A percentile compares a stretch with the other conserved stretches of the same genome.
Conservation (phyloP, 2,797 vertebrate genomes). For the Coilia nasus region DNA sequence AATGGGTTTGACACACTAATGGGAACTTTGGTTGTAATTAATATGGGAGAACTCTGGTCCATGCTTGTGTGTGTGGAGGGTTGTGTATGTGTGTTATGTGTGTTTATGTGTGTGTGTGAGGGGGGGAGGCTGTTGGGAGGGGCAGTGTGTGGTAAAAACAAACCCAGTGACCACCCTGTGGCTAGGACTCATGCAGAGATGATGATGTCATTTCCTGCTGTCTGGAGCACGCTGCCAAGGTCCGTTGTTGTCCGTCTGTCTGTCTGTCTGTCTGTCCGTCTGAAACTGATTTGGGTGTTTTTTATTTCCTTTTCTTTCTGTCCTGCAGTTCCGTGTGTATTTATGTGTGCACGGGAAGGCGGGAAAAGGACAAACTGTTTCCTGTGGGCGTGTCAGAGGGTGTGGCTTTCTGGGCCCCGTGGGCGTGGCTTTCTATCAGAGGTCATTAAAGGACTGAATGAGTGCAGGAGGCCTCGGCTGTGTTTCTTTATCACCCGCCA, state of each 20-base stretch:
- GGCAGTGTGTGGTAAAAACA: neutral
- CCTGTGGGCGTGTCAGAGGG: neutral
- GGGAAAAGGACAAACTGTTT: neutral
- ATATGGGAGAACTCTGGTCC: no score
- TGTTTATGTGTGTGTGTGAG: no score
- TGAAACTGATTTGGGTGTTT: neutral
- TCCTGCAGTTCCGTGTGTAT: neutral
- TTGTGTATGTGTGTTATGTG: neutral
- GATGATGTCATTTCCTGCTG: slow-evolving; percentile 18
- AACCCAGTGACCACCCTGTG: neutral
- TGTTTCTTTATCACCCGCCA: no score
- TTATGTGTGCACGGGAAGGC: neutral
- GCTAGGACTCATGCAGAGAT: neutral
- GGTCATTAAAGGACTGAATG: neutral
- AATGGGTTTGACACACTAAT: no score
- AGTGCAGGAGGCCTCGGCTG: neutral
- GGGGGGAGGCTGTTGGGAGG: no score
- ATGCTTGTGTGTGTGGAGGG: neutral
- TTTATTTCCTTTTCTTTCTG: neutral
- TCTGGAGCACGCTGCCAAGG: neutral
- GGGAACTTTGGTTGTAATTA: no score
- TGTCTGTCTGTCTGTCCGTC: neutral
- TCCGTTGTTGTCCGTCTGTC: neutral
- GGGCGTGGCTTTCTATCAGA: neutral
- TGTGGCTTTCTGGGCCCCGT: no score